Evolutionary conservation across 1,140 invertebrate genomes (phyloP), one percentile per base, ranked within the genome.

Genomic region (Dinothrombium tinctorium): DNA sequence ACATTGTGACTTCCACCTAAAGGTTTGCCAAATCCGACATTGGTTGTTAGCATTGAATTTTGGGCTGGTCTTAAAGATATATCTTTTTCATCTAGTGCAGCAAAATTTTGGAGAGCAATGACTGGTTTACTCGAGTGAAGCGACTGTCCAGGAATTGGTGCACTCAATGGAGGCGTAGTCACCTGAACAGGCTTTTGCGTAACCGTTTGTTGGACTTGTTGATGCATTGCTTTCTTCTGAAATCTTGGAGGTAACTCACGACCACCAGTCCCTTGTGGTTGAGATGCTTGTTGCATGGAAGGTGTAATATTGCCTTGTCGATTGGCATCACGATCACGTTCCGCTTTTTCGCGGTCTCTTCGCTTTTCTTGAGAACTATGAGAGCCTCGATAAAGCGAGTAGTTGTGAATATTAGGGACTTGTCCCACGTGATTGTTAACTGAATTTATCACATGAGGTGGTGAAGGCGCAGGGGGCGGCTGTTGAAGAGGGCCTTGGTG

Each of bases 11-110:
- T 15, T 17, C 35, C 29, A 4, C 28, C 15, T 32, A 23, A 40
- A 14, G 43, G n/a, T 56, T 56, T 3, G 62, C 58, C 22, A 64
- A 44, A 41, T 56, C 56, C 20, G 54, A 55, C n/a, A 60, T 57
- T 12, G 57, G 55, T 44, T 81, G 78, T 78, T 52, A 84, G 68
- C 68, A 86, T 74, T 35, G 79, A 83, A 56, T 81, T 82, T 46
- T 77, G 72, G 37, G 78, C 73, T 40, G 86, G 87, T 52, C 86
- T 68, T 51, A 92, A 69, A 33, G 45, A 49, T 17, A 49, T 50
- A 36, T 47, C 37, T 23, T 23, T 25, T 8, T 23, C 14, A 22
- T 44, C 31, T 6, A 32, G 20, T 11, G 25, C 12, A 40, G 28
- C 24, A 15, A 36, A 35, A 20, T 21, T 9, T 40, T 37, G 14